phyloP scores from a whole-genome alignment of 2,797 vertebrate species.

The Mallotus villosus region DNA sequence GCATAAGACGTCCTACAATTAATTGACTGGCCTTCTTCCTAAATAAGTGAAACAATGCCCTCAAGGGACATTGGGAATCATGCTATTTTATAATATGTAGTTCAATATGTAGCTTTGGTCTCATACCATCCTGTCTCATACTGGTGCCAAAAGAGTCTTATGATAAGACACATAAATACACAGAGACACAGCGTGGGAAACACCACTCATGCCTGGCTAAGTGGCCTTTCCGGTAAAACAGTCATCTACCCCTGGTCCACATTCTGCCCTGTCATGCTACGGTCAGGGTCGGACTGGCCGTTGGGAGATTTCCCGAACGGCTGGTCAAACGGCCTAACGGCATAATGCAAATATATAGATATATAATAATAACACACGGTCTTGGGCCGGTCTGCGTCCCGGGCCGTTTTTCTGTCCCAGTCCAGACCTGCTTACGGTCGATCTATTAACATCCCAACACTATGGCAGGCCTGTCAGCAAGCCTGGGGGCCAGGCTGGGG shows the following conservation, averaged over 20 bases:
- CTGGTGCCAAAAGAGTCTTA: neutral
- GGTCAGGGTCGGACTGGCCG: neutral
- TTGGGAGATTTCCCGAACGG: no score
- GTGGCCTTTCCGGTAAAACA: conserved; percentile 47
- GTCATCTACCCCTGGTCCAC: neutral
- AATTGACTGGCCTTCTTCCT: no score
- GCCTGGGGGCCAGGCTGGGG: conserved; percentile 49
- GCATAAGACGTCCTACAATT: neutral
- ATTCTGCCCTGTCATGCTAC: conserved; percentile 40
- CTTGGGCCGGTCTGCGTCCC: no score
- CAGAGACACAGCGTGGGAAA: conserved; percentile 33
- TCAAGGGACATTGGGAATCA: no score
- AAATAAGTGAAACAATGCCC: no score
- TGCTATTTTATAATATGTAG: neutral
- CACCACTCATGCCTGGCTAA: conserved; percentile 40
- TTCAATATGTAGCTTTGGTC: conserved; percentile 30
- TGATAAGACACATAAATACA: conserved; percentile 14
- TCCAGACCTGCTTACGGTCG: conserved; percentile 17
- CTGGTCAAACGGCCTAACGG: no score
- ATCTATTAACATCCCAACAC: conserved; percentile 53
- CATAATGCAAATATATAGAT: no score
- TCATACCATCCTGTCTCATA: conserved; percentile 20
- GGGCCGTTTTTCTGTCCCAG: no score
- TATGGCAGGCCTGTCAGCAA: conserved; percentile 53
- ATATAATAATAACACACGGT: no score